phyloP scores from a whole-genome alignment of 2,888 invertebrate genomes.

The Leucophora obtusa region DNA sequence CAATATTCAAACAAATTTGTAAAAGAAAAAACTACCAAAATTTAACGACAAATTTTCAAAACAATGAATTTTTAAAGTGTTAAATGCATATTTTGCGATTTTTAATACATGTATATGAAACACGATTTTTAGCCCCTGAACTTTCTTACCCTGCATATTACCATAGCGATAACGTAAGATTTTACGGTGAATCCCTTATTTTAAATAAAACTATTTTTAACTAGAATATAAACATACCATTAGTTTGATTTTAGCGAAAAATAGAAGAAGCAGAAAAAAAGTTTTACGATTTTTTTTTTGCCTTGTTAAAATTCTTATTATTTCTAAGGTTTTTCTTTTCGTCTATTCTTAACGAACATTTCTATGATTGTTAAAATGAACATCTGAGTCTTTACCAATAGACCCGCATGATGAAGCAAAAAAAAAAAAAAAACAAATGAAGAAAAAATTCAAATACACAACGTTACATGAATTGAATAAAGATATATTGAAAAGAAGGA shows the following conservation, averaged over 20 bases:
- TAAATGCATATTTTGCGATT: no score
- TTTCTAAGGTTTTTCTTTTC: conserved; percentile 11
- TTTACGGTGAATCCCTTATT: neutral
- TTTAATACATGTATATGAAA: no score
- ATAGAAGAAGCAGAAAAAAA: conserved; percentile 14
- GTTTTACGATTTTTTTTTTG: conserved; percentile 44
- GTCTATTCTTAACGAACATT: neutral
- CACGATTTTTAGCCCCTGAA: no score
- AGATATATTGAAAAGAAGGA: conserved; percentile 28
- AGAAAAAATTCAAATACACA: conserved; percentile 48
- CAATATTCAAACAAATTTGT: no score
- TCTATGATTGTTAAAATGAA: conserved; percentile 52
- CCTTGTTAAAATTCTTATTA: conserved; percentile 54
- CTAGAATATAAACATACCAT: no score
- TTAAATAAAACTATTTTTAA: no score
- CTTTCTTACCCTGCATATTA: no score
- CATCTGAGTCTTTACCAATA: conserved; percentile 49
- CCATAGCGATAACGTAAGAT: neutral
- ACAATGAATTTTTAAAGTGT: no score
- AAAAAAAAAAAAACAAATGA: neutral
- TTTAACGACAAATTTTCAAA: no score
- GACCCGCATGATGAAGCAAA: conserved; percentile 50
- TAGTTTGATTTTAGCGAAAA: conserved; percentile 44
- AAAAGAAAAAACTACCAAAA: no score
- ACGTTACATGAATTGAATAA: conserved; percentile 52